Conservation (phyloP, 2,888 invertebrate species). For the Odiellus spinosus region DNA sequence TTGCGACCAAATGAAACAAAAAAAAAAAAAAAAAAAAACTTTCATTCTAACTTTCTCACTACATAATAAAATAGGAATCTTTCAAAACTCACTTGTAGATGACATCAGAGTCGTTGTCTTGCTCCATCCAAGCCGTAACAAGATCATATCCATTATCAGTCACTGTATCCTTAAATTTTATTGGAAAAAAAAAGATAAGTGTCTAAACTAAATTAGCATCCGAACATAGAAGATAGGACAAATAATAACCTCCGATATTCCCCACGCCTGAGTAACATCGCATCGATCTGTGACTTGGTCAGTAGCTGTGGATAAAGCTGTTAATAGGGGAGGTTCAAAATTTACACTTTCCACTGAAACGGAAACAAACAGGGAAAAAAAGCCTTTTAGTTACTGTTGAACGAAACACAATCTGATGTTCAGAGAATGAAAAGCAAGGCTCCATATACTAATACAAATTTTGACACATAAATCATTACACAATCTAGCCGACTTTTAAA, state of each 20-base stretch:
- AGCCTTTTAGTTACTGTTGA: no score
- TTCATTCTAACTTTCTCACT: no score
- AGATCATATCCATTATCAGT: slow-evolving; percentile 22
- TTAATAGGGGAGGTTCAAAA: slow-evolving; percentile 26
- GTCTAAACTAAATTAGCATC: background rate
- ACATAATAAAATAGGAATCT: no score
- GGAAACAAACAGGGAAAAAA: slow-evolving; percentile 7
- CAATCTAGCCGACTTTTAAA: no score
- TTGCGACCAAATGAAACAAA: no score
- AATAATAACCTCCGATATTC: slow-evolving; percentile 21
- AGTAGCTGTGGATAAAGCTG: slow-evolving; percentile 21
- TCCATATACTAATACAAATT: no score
- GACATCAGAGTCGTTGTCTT: slow-evolving; percentile 22
- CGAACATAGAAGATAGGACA: background rate
- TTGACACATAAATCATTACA: no score
- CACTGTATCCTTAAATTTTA: slow-evolving; percentile 11
- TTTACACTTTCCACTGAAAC: slow-evolving; percentile 27
- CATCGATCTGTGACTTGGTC: slow-evolving; percentile 23
- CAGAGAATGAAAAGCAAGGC: no score
- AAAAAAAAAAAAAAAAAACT: no score
- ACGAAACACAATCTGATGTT: no score
- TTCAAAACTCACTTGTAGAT: slow-evolving; percentile 6
- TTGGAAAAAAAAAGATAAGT: background rate
- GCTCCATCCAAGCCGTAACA: slow-evolving; percentile 23
- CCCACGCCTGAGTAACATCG: slow-evolving; percentile 24